Base-by-base conservation (phyloP, 2,888 invertebrate genomes). In the Uloborus plumipes region DNA sequence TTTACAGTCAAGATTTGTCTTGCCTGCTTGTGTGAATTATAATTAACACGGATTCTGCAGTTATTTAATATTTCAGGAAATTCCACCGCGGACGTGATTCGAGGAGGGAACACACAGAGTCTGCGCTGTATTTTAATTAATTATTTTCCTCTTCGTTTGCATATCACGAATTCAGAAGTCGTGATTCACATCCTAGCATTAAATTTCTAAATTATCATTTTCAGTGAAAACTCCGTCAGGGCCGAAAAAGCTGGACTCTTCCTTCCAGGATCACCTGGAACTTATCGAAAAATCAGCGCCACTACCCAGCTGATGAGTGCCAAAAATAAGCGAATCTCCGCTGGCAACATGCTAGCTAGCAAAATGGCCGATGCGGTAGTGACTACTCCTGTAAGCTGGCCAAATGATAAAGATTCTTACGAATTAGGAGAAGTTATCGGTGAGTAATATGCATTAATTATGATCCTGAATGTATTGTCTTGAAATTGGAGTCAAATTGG, bases 381-480 rank as follows among this genome's bases (percentile, higher is more conserved):
- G n/a, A 26, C 70, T 22, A 16, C 61, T 9, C 26, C 59, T 15
- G 58, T 66, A 3, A 77, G 49, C 26, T 97, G 97, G 97, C 94
- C 97, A 86, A 97, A 96, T 91, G 93, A 92, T 88, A 94, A 94
- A 90, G 95, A 95, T 88, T 95, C 95, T 90, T 98, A 98, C 90
- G 96, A 96, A 90, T 90, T 98, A 87, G 93, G 94, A 87, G 97
- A 97, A 91, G 95, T 97, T 88, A 97, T 98, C 88, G 96, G 96
- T 95, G 90, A 91, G 93, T 92, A 39, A 2, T n/a, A 39, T n/a
- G 16, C 14, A 39, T 61, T 61, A 62, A 55, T 11, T n/a, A 20
- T 51, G 20, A 18, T 26, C 18, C 13, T 61, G 61, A 20, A 61
- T 26, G 7, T 22, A 16, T 22, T 2, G 9, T 61, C 15, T 18